Percentiles rank a stretch among this genome's conserved stretches.
Evolutionary conservation across 2,888 invertebrate species (phyloP).

Genomic region (Alloplasta piceator): DNA sequence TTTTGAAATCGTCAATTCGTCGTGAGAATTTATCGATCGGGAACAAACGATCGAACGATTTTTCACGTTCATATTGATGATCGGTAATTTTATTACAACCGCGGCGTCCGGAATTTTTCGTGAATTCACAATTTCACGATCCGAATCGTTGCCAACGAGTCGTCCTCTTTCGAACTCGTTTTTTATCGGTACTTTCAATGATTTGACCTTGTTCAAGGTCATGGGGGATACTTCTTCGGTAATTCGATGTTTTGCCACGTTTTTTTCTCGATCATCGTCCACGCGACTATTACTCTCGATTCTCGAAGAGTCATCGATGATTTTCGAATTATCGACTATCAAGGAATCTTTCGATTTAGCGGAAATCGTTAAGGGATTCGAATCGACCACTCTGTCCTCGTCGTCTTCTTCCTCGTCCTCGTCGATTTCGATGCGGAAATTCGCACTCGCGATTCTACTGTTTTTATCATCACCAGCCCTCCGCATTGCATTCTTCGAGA

Average conservation of each 20-base stretch:
- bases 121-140: slow-evolving; percentile 2
- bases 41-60: not conserved
- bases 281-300: not conserved
- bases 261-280: slow-evolving; percentile 20
- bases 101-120: slow-evolving; percentile 12
- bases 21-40: slow-evolving; percentile 17
- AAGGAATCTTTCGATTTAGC: slow-evolving; percentile 15
- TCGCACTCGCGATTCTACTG: slow-evolving; percentile 68
- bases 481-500: slow-evolving; percentile 76
- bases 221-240: slow-evolving; percentile 46
- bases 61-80: slow-evolving; percentile 34
- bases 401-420: slow-evolving; percentile 74
- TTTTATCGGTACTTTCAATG: not conserved
- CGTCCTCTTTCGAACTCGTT: not conserved
- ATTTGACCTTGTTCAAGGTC: not conserved
- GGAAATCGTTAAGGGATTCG: slow-evolving; percentile 8
- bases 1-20: slow-evolving; percentile 52
- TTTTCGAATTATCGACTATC: not conserved
- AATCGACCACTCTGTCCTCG: slow-evolving; percentile 37
- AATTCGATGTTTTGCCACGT: slow-evolving; percentile 30
- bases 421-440: slow-evolving; percentile 72
- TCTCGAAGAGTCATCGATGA: not conserved
- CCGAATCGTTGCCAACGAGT: not conserved
- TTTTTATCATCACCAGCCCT: slow-evolving; percentile 69
- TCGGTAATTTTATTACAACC: slow-evolving; percentile 50